Conservation (phyloP, 2,113 vertebrate genomes). For the Syngnathus floridae region DNA sequence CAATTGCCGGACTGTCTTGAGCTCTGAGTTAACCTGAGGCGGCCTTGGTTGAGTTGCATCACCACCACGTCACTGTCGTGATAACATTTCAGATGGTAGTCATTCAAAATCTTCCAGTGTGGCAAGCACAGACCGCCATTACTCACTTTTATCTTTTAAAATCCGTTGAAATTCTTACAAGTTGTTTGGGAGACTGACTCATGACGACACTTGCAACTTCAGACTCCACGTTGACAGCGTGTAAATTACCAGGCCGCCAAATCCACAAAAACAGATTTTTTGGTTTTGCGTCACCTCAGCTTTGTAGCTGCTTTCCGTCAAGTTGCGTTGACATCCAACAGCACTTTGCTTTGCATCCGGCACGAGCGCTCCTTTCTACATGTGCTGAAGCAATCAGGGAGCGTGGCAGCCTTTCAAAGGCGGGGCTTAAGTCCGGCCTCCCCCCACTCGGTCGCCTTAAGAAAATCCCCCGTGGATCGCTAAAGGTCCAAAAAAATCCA, state of each 20-base stretch:
- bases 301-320: conserved; percentile 43
- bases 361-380: conserved; percentile 43
- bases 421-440: conserved; percentile 7
- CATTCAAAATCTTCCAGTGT: background rate
- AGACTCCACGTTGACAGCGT: background rate
- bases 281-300: conserved; percentile 29
- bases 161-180: background rate
- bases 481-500: conserved; percentile 11
- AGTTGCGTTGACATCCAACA: conserved; percentile 28
- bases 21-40: conserved; percentile 46
- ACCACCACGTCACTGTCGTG: background rate
- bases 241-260: conserved; percentile 32
- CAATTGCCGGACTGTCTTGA: conserved; percentile 32
- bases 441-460: conserved; percentile 20
- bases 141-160: background rate
- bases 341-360: conserved; percentile 37
- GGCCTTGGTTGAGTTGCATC: conserved; percentile 1
- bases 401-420: conserved; percentile 29
- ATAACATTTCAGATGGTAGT: background rate
- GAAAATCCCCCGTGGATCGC: conserved; percentile 17
- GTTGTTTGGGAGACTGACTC: background rate
- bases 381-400: conserved; percentile 52
- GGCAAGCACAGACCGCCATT: background rate
- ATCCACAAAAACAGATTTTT: conserved; percentile 28
- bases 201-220: conserved; percentile 10